Evolutionary conservation across 2,888 invertebrate species (phyloP), one percentile per base, ranked within the genome.

Genomic region (Agonopterix subpropinquella): DNA sequence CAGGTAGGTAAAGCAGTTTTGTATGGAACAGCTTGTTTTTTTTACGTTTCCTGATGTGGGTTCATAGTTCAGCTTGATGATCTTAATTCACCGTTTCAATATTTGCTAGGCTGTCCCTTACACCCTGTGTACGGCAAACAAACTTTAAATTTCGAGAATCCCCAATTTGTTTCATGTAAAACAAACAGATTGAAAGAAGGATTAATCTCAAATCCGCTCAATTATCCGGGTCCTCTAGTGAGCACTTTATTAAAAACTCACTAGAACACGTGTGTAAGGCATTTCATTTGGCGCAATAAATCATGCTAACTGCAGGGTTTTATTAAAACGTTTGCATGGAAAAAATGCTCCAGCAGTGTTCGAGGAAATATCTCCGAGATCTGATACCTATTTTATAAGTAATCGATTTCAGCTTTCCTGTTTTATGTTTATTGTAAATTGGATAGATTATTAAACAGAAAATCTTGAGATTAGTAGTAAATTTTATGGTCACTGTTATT

Each of bases 231-330:
- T 66, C 65, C 64, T 65, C 64, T 56, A 61, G 63, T 7, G 28
- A 64, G 62, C 65, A 61, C 61, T 73, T 75, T 80, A 80, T 81
- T 77, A 78, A 79, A 28, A 28, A 66, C 58, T 56, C 62, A 60
- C 63, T 56, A 28, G 67, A 69, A 66, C 71, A 75, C 55, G 64
- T 73, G 70, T 67, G 67, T 59, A 53, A 63, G 64, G 67, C 68
- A 64, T 71, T 76, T 70, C 67, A 70, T 75, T 74, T 72, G 64
- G 65, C 62, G 57, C 64, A 69, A 75, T 77, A 80, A 77, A 78
- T 77, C 74, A 77, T 69, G 72, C 62, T 64, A 72, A 64, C 9
- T 39, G n/a, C 65, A 57, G 54, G 59, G 63, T 64, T 73, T 77
- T 80, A 80, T 78, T 80, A 80, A 80, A 79, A 67, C 63, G 67